These are phyloP conservation scores for Lagopus leucura DNA, from an alignment of 2,113 vertebrate genomes.

Conservation along the genomic window DNA sequence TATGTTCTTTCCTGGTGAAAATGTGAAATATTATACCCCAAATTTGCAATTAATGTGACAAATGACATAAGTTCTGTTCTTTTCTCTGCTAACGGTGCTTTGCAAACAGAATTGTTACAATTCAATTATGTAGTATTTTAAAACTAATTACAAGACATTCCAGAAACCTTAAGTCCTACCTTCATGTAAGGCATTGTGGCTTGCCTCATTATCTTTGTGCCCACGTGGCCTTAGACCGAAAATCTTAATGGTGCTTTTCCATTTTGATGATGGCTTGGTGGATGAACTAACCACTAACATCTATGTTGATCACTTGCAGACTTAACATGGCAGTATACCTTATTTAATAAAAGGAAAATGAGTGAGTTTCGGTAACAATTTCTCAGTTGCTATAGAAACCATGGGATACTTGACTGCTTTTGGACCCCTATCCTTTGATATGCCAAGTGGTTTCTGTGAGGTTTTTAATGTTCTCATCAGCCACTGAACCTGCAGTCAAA, in stretches of 20 bases:
- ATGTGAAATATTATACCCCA: slow-evolving; percentile 69
- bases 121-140: slow-evolving; percentile 59
- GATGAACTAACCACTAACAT: neutral
- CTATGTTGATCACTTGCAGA: neutral
- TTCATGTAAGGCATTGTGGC: slow-evolving; percentile 40
- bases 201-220: slow-evolving; percentile 27
- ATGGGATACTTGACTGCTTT: neutral
- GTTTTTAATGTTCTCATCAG: neutral
- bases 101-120: slow-evolving; percentile 38
- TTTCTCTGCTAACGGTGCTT: slow-evolving; percentile 60
- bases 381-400: neutral
- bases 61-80: slow-evolving; percentile 42
- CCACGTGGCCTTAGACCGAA: neutral
- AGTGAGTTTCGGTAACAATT: neutral
- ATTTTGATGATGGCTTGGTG: neutral
- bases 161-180: slow-evolving; percentile 56
- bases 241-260: slow-evolving; percentile 40
- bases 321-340: neutral
- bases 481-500: neutral
- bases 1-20: slow-evolving; percentile 72
- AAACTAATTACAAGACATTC: slow-evolving; percentile 64
- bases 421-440: neutral
- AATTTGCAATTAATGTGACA: slow-evolving; percentile 76
- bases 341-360: neutral
- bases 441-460: neutral